These are phyloP conservation scores for Chalcosyrphus nemorum DNA, from an alignment of 2,888 invertebrate species.

Conservation along the genomic window DNA sequence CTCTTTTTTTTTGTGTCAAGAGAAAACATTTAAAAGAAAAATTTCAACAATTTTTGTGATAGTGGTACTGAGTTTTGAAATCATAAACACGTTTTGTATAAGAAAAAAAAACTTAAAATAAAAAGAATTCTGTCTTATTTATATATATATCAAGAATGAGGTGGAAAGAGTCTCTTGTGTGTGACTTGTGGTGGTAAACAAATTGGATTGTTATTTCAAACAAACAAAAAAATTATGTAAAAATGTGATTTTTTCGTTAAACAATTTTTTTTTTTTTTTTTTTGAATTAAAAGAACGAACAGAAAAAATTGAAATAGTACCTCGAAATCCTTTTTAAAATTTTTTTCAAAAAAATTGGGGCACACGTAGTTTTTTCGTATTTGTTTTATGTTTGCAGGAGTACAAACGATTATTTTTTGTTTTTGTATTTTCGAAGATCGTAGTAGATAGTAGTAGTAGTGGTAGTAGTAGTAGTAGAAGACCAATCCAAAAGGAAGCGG, in stretches of 20 bases:
- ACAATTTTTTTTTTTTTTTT: slow-evolving; percentile 72
- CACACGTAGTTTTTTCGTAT: slow-evolving; percentile 69
- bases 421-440: slow-evolving; percentile 62
- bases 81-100: slow-evolving; percentile 33
- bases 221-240: slow-evolving; percentile 16
- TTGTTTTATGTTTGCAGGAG: slow-evolving; percentile 69
- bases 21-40: slow-evolving; percentile 53
- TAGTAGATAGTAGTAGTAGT: slow-evolving; percentile 60
- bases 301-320: slow-evolving; percentile 78
- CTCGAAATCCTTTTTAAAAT: slow-evolving; percentile 81
- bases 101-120: slow-evolving; percentile 4
- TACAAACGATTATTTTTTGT: slow-evolving; percentile 72
- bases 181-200: slow-evolving; percentile 51
- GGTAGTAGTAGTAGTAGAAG: slow-evolving; percentile 75
- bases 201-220: slow-evolving; percentile 39
- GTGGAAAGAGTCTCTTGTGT: slow-evolving; percentile 65
- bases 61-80: slow-evolving; percentile 66
- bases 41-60: slow-evolving; percentile 40
- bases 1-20: slow-evolving; percentile 44
- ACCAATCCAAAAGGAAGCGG: slow-evolving; percentile 78
- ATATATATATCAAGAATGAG: slow-evolving; percentile 54
- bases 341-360: slow-evolving; percentile 65
- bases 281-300: slow-evolving; percentile 77
- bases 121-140: slow-evolving; percentile 33
- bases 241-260: slow-evolving; percentile 40